Percentiles rank a stretch among this genome's conserved stretches.
These are phyloP conservation scores for Dendropsophus ebraccatus DNA, from an alignment of 2,113 vertebrate species.

Conservation along the genomic window DNA sequence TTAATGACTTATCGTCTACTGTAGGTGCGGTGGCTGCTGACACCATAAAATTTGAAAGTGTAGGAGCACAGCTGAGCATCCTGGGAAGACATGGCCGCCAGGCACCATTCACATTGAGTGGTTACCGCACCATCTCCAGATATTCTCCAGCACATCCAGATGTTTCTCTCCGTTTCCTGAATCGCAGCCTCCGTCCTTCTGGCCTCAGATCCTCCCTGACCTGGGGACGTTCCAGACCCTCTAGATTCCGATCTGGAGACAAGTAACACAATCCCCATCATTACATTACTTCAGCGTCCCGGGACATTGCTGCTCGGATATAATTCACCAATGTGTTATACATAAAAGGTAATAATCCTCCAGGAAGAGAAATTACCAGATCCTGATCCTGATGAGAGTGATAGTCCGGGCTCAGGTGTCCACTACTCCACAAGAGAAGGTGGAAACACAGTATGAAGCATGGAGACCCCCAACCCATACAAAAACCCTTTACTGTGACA, in stretches of 20 bases:
- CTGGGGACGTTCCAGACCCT: too few relatives aligned
- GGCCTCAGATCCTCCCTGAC: constrained; percentile 51
- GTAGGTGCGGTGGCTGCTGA: too few relatives aligned
- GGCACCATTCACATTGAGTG: background rate
- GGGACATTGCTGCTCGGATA: background rate
- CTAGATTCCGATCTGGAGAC: constrained; percentile 65
- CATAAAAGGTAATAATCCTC: background rate
- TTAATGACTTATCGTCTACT: constrained; percentile 32
- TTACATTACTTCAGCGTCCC: constrained; percentile 58
- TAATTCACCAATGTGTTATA: background rate
- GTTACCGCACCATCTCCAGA: background rate
- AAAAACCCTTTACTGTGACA: too few relatives aligned
- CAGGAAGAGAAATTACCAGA: background rate
- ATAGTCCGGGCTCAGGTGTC: background rate
- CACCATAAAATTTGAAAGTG: too few relatives aligned
- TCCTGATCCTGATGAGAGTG: background rate
- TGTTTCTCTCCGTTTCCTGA: constrained; percentile 66
- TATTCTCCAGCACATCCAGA: constrained; percentile 60
- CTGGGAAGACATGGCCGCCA: background rate
- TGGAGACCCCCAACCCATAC: too few relatives aligned
- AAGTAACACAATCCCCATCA: constrained; percentile 55
- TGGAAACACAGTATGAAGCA: too few relatives aligned
- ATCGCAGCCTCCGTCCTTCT: constrained; percentile 63
- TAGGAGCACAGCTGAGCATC: background rate
- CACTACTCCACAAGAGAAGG: background rate